phyloP scores from a whole-genome alignment of 1,140 invertebrate species.

The Samia ricini region DNA sequence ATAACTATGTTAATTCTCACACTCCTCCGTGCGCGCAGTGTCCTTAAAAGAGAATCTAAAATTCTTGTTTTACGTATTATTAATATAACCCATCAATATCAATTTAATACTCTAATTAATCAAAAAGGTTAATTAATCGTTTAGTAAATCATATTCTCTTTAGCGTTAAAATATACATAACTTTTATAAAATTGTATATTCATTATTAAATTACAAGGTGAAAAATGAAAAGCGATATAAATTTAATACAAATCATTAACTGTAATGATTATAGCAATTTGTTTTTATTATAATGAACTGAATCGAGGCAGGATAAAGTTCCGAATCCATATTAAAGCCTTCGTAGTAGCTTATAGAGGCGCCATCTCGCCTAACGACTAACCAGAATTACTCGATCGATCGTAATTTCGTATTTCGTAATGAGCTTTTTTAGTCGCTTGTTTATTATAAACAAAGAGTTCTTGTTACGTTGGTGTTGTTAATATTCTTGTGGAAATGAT shows the following conservation, averaged over 20 bases:
- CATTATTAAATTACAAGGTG: neutral
- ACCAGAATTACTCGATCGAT: conserved; percentile 5
- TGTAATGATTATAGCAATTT: conserved; percentile 5
- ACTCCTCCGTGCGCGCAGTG: too few relatives aligned
- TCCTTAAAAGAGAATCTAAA: too few relatives aligned
- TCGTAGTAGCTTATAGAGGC: conserved; percentile 1
- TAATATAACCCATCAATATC: too few relatives aligned
- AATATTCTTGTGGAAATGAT: conserved; percentile 8
- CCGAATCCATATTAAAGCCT: conserved; percentile 5
- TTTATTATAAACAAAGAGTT: neutral
- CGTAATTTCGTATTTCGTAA: neutral
- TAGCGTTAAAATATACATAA: too few relatives aligned
- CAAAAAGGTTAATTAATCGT: too few relatives aligned
- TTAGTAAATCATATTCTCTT: too few relatives aligned
- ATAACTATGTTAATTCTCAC: too few relatives aligned
- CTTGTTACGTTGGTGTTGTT: neutral
- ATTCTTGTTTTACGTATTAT: too few relatives aligned
- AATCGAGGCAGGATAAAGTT: conserved; percentile 6
- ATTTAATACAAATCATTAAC: conserved; percentile 6
- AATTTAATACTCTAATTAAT: too few relatives aligned
- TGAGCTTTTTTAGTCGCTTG: neutral
- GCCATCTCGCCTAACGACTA: conserved; percentile 4
- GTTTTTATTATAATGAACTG: conserved; percentile 11
- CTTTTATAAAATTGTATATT: too few relatives aligned
- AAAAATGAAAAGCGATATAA: neutral